Conservation (phyloP, 2,888 invertebrate genomes). For the Odontocolon sp. region DNA sequence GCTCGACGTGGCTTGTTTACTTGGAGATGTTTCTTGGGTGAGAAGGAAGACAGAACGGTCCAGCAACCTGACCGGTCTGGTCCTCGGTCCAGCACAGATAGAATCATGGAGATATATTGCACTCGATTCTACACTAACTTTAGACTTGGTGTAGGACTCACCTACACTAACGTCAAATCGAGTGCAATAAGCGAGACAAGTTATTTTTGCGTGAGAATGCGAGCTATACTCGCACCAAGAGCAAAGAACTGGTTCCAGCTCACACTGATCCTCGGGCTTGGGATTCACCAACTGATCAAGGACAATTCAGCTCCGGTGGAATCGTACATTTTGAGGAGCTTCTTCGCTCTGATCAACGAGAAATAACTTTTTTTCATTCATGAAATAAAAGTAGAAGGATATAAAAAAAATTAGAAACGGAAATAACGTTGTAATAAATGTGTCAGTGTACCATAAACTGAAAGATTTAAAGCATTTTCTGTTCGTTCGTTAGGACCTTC, state of each 20-base stretch:
- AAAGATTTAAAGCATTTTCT: too few species aligned
- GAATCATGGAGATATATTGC: neutral
- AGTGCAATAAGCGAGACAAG: conserved; percentile 30
- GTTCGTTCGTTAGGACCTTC: too few species aligned
- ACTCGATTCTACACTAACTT: neutral
- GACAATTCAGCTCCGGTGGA: conserved; percentile 35
- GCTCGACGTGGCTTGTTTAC: conserved; percentile 1
- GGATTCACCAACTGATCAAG: conserved; percentile 50
- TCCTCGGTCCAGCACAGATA: conserved; percentile 23
- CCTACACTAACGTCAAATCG: conserved; percentile 4
- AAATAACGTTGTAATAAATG: too few species aligned
- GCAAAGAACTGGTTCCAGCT: conserved; percentile 47
- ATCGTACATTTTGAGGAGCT: conserved; percentile 18
- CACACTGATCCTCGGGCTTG: conserved; percentile 1
- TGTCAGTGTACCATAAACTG: too few species aligned
- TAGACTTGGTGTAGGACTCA: neutral
- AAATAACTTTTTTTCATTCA: too few species aligned
- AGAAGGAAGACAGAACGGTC: neutral
- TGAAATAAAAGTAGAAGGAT: too few species aligned
- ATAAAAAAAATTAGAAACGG: too few species aligned
- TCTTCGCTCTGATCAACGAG: conserved; percentile 11
- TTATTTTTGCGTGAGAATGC: conserved; percentile 41
- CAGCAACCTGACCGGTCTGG: conserved; percentile 18
- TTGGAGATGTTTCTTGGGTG: conserved; percentile 7
- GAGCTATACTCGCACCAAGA: conserved; percentile 25